These are phyloP conservation scores for Podarcis lilfordi DNA, from an alignment of 2,797 vertebrate species.

Conservation along the genomic window DNA sequence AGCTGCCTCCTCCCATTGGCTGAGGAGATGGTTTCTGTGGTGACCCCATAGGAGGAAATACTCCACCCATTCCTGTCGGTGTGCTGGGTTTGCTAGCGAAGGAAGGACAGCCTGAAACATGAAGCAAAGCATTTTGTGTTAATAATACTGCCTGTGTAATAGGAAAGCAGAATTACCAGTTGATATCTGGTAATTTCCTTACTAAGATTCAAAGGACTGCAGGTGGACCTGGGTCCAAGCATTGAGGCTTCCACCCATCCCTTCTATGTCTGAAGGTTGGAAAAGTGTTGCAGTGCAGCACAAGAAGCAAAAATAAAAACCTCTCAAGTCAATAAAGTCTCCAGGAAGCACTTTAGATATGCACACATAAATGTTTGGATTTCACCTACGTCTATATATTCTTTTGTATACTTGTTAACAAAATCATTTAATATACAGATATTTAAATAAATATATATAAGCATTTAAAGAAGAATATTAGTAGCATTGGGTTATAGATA, in stretches of 20 bases:
- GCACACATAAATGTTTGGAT: neutral
- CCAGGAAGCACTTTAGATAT: neutral
- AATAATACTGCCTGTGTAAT: rapidly evolving
- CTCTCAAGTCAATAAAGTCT: neutral
- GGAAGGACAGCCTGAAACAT: conserved; percentile 83
- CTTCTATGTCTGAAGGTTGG: neutral
- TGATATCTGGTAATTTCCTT: neutral
- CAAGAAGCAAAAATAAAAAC: neutral
- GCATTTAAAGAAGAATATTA: too few relatives aligned
- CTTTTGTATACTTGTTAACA: neutral
- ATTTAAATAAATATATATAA: neutral
- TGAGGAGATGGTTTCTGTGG: conserved; percentile 93
- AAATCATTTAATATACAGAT: neutral
- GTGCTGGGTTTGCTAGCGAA: conserved; percentile 97
- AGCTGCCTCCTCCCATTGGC: conserved; percentile 81
- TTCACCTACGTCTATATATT: neutral
- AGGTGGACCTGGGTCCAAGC: neutral
- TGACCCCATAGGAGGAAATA: conserved; percentile 90
- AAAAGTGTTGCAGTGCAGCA: neutral
- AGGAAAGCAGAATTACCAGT: rapidly evolving
- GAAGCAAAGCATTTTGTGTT: neutral
- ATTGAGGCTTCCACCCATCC: neutral
- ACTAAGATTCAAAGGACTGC: neutral
- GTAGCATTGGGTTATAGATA: too few relatives aligned
- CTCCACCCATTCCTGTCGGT: conserved; percentile 89